A percentile compares a stretch with the other conserved stretches of the same genome.
Evolutionary conservation across 2,888 invertebrate species (phyloP).

Genomic region (Hydrotaea diabolus): DNA sequence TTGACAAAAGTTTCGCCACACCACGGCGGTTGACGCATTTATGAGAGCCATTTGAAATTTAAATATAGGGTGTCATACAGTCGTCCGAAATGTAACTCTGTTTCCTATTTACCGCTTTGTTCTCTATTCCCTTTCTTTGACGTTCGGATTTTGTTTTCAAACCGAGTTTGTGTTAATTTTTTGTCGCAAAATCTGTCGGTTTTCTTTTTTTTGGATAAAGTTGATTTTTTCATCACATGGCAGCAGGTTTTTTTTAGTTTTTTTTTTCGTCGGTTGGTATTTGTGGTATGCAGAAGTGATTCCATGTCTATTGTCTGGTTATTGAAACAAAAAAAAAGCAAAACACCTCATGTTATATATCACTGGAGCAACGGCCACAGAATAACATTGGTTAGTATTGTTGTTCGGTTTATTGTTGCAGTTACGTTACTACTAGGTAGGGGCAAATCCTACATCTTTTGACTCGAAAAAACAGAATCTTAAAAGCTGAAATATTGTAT

Average conservation of each 20-base stretch:
- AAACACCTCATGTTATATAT: slow-evolving; percentile 6
- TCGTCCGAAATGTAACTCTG: neutral
- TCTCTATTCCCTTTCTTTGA: slow-evolving; percentile 48
- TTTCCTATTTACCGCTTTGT: neutral
- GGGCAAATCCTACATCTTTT: too few species aligned
- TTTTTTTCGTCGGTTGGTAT: slow-evolving; percentile 25
- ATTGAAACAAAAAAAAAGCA: slow-evolving; percentile 32
- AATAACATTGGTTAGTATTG: slow-evolving; percentile 1
- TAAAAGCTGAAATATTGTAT: too few species aligned
- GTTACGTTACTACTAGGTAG: neutral
- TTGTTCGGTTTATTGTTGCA: neutral
- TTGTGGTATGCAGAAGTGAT: slow-evolving; percentile 38
- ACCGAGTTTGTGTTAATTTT: slow-evolving; percentile 72
- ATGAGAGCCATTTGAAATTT: too few species aligned
- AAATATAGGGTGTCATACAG: neutral
- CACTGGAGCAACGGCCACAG: slow-evolving; percentile 21
- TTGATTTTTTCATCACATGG: slow-evolving; percentile 33
- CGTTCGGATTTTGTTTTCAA: slow-evolving; percentile 25
- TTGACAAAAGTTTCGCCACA: too few species aligned
- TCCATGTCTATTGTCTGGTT: slow-evolving; percentile 49
- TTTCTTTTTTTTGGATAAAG: slow-evolving; percentile 19
- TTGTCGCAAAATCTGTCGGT: slow-evolving; percentile 72
- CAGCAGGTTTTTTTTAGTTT: neutral
- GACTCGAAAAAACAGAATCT: too few species aligned
- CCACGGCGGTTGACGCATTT: too few species aligned